Evolutionary conservation across 2,797 vertebrate species (phyloP).

Genomic region (Kryptopterus vitreolus): DNA sequence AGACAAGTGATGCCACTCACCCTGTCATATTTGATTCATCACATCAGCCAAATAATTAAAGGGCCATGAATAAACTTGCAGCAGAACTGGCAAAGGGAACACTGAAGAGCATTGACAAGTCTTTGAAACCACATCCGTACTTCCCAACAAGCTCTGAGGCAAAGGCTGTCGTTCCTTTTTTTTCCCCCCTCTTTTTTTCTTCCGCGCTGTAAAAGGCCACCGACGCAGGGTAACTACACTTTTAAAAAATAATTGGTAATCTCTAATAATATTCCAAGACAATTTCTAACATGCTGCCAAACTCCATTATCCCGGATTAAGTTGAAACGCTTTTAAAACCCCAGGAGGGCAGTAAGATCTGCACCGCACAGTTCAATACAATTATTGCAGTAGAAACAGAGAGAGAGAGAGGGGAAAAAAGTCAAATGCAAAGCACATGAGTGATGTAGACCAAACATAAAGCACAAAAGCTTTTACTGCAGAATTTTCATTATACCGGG

Average conservation of each 20-base stretch:
- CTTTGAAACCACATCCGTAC: constrained; percentile 41
- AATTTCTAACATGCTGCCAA: constrained; percentile 32
- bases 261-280: constrained; percentile 40
- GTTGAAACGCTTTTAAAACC: constrained; percentile 7
- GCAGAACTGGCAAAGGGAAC: constrained; percentile 44
- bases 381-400: neutral
- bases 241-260: constrained; percentile 33
- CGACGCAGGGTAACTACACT: constrained; percentile 34
- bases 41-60: constrained; percentile 36
- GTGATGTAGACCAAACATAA: neutral
- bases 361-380: neutral
- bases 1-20: constrained; percentile 46
- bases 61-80: constrained; percentile 42
- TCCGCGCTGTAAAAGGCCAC: constrained; percentile 34
- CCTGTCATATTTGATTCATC: constrained; percentile 43
- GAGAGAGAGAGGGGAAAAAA: too few species aligned
- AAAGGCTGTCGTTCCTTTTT: constrained; percentile 21
- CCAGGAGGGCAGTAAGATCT: neutral
- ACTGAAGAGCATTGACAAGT: constrained; percentile 47
- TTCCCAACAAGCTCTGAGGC: constrained; percentile 34
- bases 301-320: constrained; percentile 31
- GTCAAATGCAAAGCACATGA: neutral
- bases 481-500: neutral
- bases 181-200: constrained; percentile 27
- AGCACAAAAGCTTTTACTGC: neutral